Percentiles rank a stretch among this genome's conserved stretches.
These are phyloP conservation scores for Mastigias papua DNA, from an alignment of 30 jellyfish, hydroid and myxozoan genomes.

Conservation along the genomic window DNA sequence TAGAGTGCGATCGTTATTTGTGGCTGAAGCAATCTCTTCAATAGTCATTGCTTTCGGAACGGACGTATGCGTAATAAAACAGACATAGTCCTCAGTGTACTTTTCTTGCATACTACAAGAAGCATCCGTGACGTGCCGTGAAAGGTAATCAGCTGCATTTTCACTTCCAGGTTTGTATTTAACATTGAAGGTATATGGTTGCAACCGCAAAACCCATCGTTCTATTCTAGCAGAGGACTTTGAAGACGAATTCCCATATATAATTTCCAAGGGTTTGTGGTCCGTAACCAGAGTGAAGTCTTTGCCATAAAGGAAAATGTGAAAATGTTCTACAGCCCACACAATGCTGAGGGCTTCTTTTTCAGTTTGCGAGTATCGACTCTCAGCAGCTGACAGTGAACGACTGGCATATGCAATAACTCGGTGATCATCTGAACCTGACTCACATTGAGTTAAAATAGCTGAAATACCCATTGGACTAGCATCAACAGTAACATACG, in stretches of 20 bases:
- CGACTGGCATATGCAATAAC: constrained; percentile 61
- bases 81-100: too few relatives aligned
- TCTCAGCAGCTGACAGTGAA: constrained; percentile 16
- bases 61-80: too few relatives aligned
- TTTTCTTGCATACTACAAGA: too few relatives aligned
- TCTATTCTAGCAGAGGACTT: constrained; percentile 60
- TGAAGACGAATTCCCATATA: constrained; percentile 6
- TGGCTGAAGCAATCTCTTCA: too few relatives aligned
- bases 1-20: too few relatives aligned
- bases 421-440: background rate
- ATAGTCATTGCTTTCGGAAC: too few relatives aligned
- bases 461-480: constrained; percentile 58
- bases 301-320: constrained; percentile 28
- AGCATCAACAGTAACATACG: constrained; percentile 33
- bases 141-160: constrained; percentile 51
- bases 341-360: constrained; percentile 52
- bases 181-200: constrained; percentile 25
- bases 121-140: constrained; percentile 34
- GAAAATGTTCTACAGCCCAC: constrained; percentile 51
- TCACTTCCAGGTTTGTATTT: constrained; percentile 31
- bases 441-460: constrained; percentile 1
- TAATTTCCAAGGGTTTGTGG: constrained; percentile 56
- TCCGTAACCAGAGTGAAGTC: constrained; percentile 52
- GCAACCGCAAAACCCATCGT: constrained; percentile 47
- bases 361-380: constrained; percentile 57